Conservation (phyloP, 2,888 invertebrate genomes). For the Drosophila pseudotakahashii region DNA sequence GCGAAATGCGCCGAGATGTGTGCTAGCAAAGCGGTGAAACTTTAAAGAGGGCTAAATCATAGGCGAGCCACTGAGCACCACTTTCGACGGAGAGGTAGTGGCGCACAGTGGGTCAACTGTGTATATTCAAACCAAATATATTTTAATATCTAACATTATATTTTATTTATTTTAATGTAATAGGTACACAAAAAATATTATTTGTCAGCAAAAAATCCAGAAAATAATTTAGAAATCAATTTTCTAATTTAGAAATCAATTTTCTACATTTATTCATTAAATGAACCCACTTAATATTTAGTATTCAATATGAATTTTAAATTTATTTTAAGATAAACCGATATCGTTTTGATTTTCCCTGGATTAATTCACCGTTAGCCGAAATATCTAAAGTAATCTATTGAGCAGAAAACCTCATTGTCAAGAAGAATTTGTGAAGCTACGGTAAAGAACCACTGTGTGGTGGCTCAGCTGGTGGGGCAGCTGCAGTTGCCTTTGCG, state of each 20-base stretch:
- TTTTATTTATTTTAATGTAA: too few species aligned
- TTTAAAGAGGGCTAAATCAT: conserved; percentile 74
- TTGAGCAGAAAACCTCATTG: neutral
- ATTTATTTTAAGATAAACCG: too few species aligned
- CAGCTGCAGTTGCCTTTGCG: conserved; percentile 62
- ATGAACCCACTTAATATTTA: too few species aligned
- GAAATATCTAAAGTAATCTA: neutral
- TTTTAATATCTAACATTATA: too few species aligned
- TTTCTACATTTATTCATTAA: too few species aligned
- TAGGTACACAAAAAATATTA: too few species aligned
- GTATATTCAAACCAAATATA: too few species aligned
- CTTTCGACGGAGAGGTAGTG: conserved; percentile 13
- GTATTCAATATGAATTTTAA: too few species aligned
- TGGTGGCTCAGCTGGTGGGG: conserved; percentile 28
- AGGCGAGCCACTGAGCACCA: conserved; percentile 63
- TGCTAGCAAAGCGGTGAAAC: conserved; percentile 32
- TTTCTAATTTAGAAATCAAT: too few species aligned
- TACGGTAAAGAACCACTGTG: conserved; percentile 10
- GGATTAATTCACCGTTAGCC: neutral
- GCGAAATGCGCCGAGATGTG: conserved; percentile 48
- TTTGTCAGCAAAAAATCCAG: too few species aligned
- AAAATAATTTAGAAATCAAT: too few species aligned
- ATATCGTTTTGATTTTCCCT: neutral
- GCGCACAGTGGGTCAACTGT: neutral
- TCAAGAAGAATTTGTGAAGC: neutral